Evolutionary conservation across 1,140 invertebrate genomes (phyloP), one percentile per base, ranked within the genome.

Genomic region (Drosophila subobscura): DNA sequence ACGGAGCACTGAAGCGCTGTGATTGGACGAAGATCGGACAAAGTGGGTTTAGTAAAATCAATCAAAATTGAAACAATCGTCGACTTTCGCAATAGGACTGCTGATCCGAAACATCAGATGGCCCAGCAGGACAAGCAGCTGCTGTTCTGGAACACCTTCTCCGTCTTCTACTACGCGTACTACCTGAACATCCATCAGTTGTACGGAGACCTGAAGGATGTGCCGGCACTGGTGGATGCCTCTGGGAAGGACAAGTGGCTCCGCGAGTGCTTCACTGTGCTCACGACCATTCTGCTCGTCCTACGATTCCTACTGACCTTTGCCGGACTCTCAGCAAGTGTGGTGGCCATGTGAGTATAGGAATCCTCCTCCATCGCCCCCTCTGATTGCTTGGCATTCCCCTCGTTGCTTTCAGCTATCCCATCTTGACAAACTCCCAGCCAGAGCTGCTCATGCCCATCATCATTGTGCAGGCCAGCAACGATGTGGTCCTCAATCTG

Each of bases 1-100:
- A 96, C 0, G 96, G 95, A 50, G 93, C 92, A 55, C 93, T 88
- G 77, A 97, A 96, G 64, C 79, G 90, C 91, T 91, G 47, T 0
- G 1, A 4, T 37, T 10, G 10, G 4, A 33, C 10, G 29, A 3
- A 33, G 8, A 33, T 33, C 10, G 16, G 16, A 20, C 16, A 3
- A 10, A 37, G 33, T 37, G 3, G 10, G 33, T 1, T 37, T 37
- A 37, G 33, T 37, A 12, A 37, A 37, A 12, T 37, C 10, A 37
- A 12, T 37, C 33, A 37, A 37, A 37, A 12, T 10, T 12, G 1
- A 37, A 37, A 12, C 1, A 12, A 4, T 37, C 33, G 10, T 37
- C 12, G 4, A 12, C 10, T 4, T 12, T 12, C 33, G 12, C 3
- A 6, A 27, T 10, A 33, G 29, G 29, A 3, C 29, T 33, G 29